Conservation (phyloP, 2,113 vertebrate genomes). For the Delphinapterus leucas region DNA sequence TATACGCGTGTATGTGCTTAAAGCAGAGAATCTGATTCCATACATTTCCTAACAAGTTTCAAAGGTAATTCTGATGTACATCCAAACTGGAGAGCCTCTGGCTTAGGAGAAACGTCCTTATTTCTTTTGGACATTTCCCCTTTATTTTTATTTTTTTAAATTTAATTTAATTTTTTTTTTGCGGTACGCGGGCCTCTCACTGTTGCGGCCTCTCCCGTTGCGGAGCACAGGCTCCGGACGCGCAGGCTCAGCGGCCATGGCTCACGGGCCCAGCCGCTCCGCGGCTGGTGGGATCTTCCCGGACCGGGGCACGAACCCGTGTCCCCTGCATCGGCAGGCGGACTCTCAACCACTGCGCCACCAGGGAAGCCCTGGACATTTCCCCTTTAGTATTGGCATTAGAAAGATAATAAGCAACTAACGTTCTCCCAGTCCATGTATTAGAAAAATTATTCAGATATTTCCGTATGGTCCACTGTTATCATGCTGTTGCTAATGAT, state of each 20-base stretch:
- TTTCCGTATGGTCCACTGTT: neutral
- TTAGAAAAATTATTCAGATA: neutral
- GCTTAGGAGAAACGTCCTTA: neutral
- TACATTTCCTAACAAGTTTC: neutral
- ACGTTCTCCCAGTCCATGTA: neutral
- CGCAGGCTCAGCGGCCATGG: too few species aligned
- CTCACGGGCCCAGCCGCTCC: too few species aligned
- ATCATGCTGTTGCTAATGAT: neutral
- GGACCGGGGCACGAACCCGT: too few species aligned
- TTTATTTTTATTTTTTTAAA: neutral
- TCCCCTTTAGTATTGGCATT: neutral
- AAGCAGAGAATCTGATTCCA: neutral
- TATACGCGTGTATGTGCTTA: neutral
- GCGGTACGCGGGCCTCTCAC: too few species aligned
- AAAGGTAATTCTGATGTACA: neutral
- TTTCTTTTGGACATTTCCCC: neutral
- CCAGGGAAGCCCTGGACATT: neutral
- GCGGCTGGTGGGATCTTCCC: too few species aligned
- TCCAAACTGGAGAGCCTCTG: neutral
- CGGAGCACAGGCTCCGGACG: too few species aligned
- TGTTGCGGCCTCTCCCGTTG: too few species aligned
- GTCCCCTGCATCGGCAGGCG: too few species aligned
- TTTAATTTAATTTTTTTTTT: too few species aligned
- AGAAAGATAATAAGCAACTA: neutral
- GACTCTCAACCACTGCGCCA: too few species aligned